phyloP scores from a whole-genome alignment of 2,888 invertebrate genomes.

The Neria commutata region DNA sequence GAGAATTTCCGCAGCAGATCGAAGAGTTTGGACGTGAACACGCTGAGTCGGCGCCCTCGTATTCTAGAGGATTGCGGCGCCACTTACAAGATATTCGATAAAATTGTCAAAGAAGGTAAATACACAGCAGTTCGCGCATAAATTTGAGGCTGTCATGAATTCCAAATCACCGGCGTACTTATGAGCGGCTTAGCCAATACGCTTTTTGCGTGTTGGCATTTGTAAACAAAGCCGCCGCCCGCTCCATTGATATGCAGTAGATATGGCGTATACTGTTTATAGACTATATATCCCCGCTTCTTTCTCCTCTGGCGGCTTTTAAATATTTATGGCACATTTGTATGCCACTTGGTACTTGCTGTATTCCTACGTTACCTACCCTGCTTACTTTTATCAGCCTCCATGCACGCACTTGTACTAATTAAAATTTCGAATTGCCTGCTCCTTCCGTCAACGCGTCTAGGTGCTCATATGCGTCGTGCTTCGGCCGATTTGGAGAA shows the following conservation, averaged over 20 bases:
- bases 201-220: too few relatives aligned
- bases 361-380: conserved; percentile 7
- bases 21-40: conserved; percentile 75
- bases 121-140: too few relatives aligned
- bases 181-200: too few relatives aligned
- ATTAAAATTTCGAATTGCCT: conserved; percentile 8
- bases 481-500: conserved; percentile 80
- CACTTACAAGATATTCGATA: conserved; percentile 81
- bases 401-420: background rate
- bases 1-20: conserved; percentile 78
- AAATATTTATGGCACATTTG: background rate
- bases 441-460: conserved; percentile 41
- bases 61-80: conserved; percentile 78
- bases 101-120: conserved; percentile 78
- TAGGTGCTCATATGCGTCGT: conserved; percentile 79
- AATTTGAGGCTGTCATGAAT: too few relatives aligned
- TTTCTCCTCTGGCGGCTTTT: background rate
- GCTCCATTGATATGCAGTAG: too few relatives aligned
- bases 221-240: too few relatives aligned
- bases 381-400: background rate
- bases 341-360: conserved; percentile 43
- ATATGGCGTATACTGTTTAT: too few relatives aligned
- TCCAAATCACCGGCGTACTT: too few relatives aligned
- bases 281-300: background rate
- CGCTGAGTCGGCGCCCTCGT: conserved; percentile 61